Percentiles rank a stretch among this genome's conserved stretches.
Evolutionary conservation across 1,140 invertebrate genomes (phyloP).

Genomic region (Gryon sp.): DNA sequence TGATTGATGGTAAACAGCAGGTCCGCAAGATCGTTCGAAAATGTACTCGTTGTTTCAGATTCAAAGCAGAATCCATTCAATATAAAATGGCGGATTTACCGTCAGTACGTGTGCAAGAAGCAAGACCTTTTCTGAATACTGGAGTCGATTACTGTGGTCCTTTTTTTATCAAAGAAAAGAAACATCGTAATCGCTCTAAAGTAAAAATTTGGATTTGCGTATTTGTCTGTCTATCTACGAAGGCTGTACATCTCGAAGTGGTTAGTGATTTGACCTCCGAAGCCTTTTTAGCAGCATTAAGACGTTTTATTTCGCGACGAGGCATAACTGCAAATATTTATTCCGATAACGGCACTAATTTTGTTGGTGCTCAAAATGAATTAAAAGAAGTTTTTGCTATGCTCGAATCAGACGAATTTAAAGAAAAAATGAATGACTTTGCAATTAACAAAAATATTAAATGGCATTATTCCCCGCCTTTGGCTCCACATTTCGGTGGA

Average conservation of each 20-base stretch:
- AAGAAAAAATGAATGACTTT: no score
- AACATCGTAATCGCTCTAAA: conserved; percentile 26
- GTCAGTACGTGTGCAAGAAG: no score
- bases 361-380: no score
- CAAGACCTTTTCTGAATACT: no score
- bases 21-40: no score
- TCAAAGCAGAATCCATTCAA: neutral
- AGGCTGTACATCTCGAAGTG: conserved; percentile 68
- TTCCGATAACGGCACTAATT: conserved; percentile 71
- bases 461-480: conserved; percentile 69
- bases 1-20: no score
- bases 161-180: no score
- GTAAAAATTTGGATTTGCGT: conserved; percentile 32
- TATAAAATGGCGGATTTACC: conserved; percentile 43
- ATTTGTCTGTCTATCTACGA: no score
- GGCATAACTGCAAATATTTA: conserved; percentile 52
- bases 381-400: no score
- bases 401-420: no score
- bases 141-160: no score
- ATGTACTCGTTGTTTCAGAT: no score
- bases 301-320: conserved; percentile 59
- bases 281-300: conserved; percentile 59
- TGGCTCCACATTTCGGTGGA: conserved; percentile 68
- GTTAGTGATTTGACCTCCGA: conserved; percentile 64
- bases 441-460: conserved; percentile 7